Evolutionary conservation across 2,888 invertebrate species (phyloP), one percentile per base, ranked within the genome.

Genomic region (Leptinotarsa peninsularis): DNA sequence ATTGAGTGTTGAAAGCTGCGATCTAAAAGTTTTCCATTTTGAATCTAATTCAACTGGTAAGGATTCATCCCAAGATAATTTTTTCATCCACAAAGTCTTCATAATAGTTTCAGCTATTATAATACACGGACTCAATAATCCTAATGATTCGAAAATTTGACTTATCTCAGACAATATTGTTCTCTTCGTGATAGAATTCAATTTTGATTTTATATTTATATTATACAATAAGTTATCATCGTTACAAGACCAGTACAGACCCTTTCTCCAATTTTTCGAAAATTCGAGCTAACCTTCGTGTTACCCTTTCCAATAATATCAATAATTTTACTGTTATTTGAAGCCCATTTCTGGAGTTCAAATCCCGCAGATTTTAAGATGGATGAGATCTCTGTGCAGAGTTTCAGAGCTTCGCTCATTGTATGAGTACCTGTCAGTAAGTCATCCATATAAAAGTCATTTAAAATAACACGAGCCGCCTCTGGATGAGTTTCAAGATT

Each of bases 391-490:
- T 66, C 49, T 23, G 52, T 54, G 49, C 67, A 67, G 23, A 78
- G 49, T 7, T 66, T 63, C 23, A 71, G n/a, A 3, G 76, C 75
- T 18, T 68, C 21, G 21, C 60, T 68, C 14, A 72, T n/a, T 15
- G 71, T 49, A 18, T 56, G 27, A 13, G 73, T 33, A 15, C 77
- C 75, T 21, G 69, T 71, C 17, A 78, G 21, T 14, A 79, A 66
- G 66, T 79, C 76, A 18, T 78, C 72, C 17, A 79, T 75, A 27
- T 77, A 75, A 71, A 79, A 79, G 60, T 77, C 73, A 17, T 72
- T 54, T 7, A 52, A 27, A 67, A 77, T 77, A 15, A 77, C 54
- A 3, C 43, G 18, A 60, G 50, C 49, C 3, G 71, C 54, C 21
- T 70, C n/a, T 17, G 79, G 73, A 73, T 71, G 73, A 27, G 33